phyloP scores from a whole-genome alignment of 2,797 vertebrate species.

The Aythya fuligula region DNA sequence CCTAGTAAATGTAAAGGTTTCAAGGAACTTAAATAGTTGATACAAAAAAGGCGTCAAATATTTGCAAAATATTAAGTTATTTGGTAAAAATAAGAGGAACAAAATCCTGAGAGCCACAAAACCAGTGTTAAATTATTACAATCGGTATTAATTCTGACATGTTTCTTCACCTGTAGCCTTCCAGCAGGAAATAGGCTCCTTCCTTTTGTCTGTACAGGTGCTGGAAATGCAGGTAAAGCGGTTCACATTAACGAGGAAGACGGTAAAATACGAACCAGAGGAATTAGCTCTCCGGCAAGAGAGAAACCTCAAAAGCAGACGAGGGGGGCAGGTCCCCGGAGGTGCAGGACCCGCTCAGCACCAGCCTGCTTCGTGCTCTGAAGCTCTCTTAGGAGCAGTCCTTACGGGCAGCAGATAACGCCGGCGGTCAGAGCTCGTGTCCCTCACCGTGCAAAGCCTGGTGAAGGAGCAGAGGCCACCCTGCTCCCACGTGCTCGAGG shows the following conservation, averaged over 20 bases:
- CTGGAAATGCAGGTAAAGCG: neutral
- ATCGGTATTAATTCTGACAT: neutral
- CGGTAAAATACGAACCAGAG: neutral
- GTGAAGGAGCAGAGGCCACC: neutral
- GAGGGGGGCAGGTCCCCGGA: no score
- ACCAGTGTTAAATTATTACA: neutral
- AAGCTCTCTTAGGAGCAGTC: no score
- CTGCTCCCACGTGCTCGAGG: neutral
- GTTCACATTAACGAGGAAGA: no score
- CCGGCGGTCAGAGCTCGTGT: neutral
- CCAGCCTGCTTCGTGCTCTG: neutral
- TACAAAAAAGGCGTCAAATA: neutral
- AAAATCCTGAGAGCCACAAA: neutral
- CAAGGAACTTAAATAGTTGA: neutral
- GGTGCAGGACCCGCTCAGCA: neutral
- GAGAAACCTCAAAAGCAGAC: neutral
- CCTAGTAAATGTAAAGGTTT: fast-evolving
- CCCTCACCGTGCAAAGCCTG: neutral
- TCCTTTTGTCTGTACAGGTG: neutral
- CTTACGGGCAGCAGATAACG: no score
- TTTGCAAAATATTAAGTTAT: neutral
- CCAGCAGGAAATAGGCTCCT: neutral
- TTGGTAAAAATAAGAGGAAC: neutral
- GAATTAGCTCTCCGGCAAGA: neutral
- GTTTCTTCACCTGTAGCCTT: neutral